A percentile compares a stretch with the other conserved stretches of the same genome.
These are phyloP conservation scores for Lynx canadensis DNA, from an alignment of 2,113 vertebrate genomes.

Conservation along the genomic window DNA sequence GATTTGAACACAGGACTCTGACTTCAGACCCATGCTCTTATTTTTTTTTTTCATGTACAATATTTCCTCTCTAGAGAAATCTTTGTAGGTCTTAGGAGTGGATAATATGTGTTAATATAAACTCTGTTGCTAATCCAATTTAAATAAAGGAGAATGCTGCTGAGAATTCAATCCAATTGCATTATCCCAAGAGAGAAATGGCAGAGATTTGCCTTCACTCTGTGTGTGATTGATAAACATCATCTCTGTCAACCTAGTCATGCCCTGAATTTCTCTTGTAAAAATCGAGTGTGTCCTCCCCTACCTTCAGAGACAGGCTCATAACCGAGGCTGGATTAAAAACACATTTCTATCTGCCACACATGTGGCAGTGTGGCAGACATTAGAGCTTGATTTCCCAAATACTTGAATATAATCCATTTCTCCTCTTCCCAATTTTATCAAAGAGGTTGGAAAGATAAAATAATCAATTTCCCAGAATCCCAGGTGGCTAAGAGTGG, in stretches of 20 bases:
- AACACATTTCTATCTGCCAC: neutral
- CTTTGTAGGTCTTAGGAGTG: neutral
- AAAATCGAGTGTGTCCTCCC: neutral
- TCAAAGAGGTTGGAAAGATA: neutral
- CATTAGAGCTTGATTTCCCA: neutral
- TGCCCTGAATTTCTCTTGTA: neutral
- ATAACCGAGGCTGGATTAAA: neutral
- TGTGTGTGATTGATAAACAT: neutral
- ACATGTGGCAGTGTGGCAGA: neutral
- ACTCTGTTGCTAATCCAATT: neutral
- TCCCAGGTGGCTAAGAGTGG: neutral
- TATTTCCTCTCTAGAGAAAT: neutral
- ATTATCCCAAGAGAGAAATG: neutral
- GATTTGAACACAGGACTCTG: neutral
- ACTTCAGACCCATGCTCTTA: neutral
- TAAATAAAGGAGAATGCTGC: neutral
- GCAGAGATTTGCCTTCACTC: neutral
- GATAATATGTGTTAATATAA: neutral
- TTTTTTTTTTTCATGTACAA: neutral
- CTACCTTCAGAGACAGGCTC: neutral
- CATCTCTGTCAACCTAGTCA: neutral
- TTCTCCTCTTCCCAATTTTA: neutral
- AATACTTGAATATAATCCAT: neutral
- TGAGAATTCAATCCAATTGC: neutral
- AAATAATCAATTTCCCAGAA: neutral